Evolutionary conservation across 2,888 invertebrate genomes (phyloP).

Genomic region (Dioctria rufipes): DNA sequence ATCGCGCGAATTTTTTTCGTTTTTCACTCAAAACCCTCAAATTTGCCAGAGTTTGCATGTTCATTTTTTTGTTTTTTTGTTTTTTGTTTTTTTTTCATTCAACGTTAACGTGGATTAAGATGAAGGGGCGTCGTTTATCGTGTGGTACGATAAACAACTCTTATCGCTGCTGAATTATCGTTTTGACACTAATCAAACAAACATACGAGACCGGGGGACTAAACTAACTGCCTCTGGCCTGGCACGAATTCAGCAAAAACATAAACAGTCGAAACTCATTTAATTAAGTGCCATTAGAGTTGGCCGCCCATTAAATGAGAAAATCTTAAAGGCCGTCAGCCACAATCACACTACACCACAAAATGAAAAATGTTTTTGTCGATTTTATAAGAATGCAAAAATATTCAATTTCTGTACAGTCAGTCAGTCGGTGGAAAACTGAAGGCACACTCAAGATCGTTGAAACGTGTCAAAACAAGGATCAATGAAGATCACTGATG

Average conservation of each 20-base stretch:
- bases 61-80: constrained; percentile 4
- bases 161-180: constrained; percentile 52
- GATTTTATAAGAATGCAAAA: constrained; percentile 26
- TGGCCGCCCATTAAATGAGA: constrained; percentile 38
- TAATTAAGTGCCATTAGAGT: constrained; percentile 4
- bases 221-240: background rate
- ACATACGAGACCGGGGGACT: constrained; percentile 10
- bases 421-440: background rate
- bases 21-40: constrained; percentile 20
- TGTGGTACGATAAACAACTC: constrained; percentile 15
- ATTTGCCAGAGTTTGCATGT: constrained; percentile 12
- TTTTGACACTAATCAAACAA: constrained; percentile 48
- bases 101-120: constrained; percentile 8
- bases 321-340: background rate
- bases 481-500: background rate
- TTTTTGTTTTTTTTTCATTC: background rate
- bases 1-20: constrained; percentile 11
- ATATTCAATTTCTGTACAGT: background rate
- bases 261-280: constrained; percentile 44
- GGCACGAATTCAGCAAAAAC: background rate
- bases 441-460: background rate
- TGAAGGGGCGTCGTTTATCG: constrained; percentile 48
- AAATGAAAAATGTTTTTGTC: background rate
- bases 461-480: background rate
- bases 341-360: background rate